Evolutionary conservation across 2,113 vertebrate genomes (phyloP), one percentile per base, ranked within the genome.

Genomic region (Pterocles burchelli): DNA sequence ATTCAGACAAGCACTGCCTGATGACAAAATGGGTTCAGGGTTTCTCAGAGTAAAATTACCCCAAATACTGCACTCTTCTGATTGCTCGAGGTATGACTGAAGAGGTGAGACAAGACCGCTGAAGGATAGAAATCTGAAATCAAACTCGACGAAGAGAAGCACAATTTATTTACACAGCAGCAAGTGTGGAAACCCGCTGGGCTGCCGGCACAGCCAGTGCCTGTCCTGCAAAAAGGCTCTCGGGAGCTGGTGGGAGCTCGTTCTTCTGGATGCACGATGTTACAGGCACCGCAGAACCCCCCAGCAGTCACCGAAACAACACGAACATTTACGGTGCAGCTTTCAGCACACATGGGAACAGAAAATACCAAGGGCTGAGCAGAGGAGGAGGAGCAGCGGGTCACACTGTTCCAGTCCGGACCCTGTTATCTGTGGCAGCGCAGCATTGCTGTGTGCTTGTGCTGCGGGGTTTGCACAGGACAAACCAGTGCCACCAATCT

Each of bases 111-210:
- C 16, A 24, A 57, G 49, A 76, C 4, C 29, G 18, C 59, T 3
- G 43, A 61, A 36, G 28, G 75, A 41, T 28, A 85, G 85, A 82
- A 72, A 75, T 16, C 15, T 66, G 58, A 68, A 75, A 48, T 75
- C 59, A 34, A 33, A 9, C 36, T 24, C 17, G 55, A 81, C 51
- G 54, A 85, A 78, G 36, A 65, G 51, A 8, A 91, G 67, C 48
- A 33, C 24, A 20, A 5, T 14, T 59, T n/a, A 46, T 51, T 45
- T 6, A 28, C 9, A 6, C 5, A 78, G 57, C 61, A 61, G 20
- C 0, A 5, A 51, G 33, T 0, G 31, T 19, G 80, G 59, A 54
- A 63, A 7, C 55, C 31, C 0, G 0, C 52, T 4, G 52, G 48
- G 78, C 88, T 87, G 65, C 28, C 0, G 0, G 55, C 65, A 58